phyloP scores from a whole-genome alignment of 92 coral and sea anemone species.

The Actinostola sp. region DNA sequence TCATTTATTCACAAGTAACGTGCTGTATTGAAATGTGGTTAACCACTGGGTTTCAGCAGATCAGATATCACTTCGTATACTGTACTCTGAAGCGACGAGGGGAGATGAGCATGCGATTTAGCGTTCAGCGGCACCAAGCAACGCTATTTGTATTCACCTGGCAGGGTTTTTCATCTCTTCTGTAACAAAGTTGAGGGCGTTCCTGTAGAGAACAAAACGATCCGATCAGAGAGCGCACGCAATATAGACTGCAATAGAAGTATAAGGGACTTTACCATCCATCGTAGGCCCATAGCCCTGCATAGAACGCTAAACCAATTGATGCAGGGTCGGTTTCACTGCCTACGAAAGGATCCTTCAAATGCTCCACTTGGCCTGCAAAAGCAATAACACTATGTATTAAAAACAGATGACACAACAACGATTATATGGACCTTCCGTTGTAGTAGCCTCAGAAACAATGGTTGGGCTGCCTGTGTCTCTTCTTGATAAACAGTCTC shows the following conservation, averaged over 20 bases:
- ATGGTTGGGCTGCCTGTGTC: too few species aligned
- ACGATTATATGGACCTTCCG: too few species aligned
- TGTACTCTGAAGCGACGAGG: too few species aligned
- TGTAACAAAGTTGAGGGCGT: conserved; percentile 91
- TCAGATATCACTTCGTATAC: too few species aligned
- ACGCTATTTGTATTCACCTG: too few species aligned
- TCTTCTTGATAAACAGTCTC: too few species aligned
- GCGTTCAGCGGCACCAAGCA: too few species aligned
- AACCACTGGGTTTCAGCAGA: too few species aligned
- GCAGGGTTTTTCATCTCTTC: conserved; percentile 94
- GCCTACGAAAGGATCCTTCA: conserved; percentile 78
- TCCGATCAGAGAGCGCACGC: neutral
- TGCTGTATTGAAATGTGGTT: too few species aligned
- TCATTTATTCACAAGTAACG: too few species aligned
- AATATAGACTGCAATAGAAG: neutral
- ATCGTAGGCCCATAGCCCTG: conserved; percentile 99
- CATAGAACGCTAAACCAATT: conserved; percentile 91
- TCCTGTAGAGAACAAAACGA: conserved; percentile 61
- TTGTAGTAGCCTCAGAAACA: too few species aligned
- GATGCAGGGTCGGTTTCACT: conserved; percentile 76
- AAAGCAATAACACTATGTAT: neutral
- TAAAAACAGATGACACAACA: neutral
- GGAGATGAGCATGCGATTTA: too few species aligned
- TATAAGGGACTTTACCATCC: conserved; percentile 73
- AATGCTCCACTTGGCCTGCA: conserved; percentile 73